Conservation (phyloP, 2,888 invertebrate species). For the Pyrocoelia pectoralis region DNA sequence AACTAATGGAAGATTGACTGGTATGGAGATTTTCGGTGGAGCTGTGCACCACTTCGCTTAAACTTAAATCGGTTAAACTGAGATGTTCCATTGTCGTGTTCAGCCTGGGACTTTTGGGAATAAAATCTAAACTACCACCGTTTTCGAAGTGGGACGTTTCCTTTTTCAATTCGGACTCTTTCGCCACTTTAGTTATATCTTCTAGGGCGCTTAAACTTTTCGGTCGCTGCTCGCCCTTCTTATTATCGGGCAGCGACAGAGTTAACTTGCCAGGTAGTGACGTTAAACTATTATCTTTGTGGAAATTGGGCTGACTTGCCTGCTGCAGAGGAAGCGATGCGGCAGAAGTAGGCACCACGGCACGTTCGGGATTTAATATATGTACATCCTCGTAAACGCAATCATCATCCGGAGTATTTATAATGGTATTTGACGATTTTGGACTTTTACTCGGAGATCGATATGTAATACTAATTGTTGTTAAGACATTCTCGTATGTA, state of each 20-base stretch:
- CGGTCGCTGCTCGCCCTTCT: constrained; percentile 46
- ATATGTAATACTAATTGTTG: constrained; percentile 78
- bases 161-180: too few relatives aligned
- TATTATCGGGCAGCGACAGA: constrained; percentile 4
- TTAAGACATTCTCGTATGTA: constrained; percentile 63
- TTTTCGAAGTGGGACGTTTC: too few relatives aligned
- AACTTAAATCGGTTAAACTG: constrained; percentile 50
- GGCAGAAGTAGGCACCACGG: constrained; percentile 64
- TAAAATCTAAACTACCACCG: constrained; percentile 1
- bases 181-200: too few relatives aligned
- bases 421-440: constrained; percentile 42
- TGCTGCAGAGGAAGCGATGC: constrained; percentile 67
- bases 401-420: constrained; percentile 44
- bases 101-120: constrained; percentile 12
- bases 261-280: constrained; percentile 23
- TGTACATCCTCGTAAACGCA: constrained; percentile 68
- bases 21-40: constrained; percentile 58
- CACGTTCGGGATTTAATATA: constrained; percentile 63
- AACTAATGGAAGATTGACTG: constrained; percentile 58
- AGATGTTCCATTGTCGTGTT: constrained; percentile 38
- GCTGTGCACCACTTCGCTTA: constrained; percentile 54
- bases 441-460: constrained; percentile 67
- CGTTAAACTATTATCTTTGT: constrained; percentile 21
- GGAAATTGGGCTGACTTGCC: constrained; percentile 63
- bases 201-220: constrained; percentile 56